These are phyloP conservation scores for Anoplophora glabripennis DNA, from an alignment of 1,140 invertebrate genomes.

Conservation along the genomic window DNA sequence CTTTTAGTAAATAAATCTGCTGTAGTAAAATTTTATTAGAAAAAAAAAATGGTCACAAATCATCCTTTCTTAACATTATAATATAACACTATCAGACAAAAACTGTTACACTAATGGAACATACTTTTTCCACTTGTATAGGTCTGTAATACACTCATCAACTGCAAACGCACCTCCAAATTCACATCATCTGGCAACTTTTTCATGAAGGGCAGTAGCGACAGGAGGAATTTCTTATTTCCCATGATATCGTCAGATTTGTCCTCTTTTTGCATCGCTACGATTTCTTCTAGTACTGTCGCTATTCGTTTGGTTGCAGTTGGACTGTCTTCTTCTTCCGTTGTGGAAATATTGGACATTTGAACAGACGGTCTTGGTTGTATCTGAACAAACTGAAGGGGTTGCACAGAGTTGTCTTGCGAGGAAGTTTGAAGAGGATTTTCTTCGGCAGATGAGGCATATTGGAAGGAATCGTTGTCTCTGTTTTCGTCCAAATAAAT, in stretches of 20 bases:
- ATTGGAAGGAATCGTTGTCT: too few relatives aligned
- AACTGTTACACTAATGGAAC: background rate
- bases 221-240: constrained; percentile 36
- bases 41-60: too few relatives aligned
- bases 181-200: constrained; percentile 38
- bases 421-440: too few relatives aligned
- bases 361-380: constrained; percentile 14
- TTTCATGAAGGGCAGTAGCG: constrained; percentile 35
- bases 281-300: constrained; percentile 26
- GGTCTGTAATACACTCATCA: constrained; percentile 35
- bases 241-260: constrained; percentile 32
- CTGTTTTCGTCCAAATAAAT: too few relatives aligned
- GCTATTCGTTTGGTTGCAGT: constrained; percentile 16
- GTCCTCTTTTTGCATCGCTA: constrained; percentile 30
- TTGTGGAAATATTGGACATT: too few relatives aligned
- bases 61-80: too few relatives aligned
- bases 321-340: background rate
- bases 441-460: too few relatives aligned
- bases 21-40: too few relatives aligned
- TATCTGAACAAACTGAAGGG: constrained; percentile 24
- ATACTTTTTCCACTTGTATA: constrained; percentile 24
- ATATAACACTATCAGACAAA: too few relatives aligned
- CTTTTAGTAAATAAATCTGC: too few relatives aligned
- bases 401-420: background rate
- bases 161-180: constrained; percentile 36